Base-by-base conservation (phyloP, 2,797 vertebrate genomes). In the Poecile montanus region DNA sequence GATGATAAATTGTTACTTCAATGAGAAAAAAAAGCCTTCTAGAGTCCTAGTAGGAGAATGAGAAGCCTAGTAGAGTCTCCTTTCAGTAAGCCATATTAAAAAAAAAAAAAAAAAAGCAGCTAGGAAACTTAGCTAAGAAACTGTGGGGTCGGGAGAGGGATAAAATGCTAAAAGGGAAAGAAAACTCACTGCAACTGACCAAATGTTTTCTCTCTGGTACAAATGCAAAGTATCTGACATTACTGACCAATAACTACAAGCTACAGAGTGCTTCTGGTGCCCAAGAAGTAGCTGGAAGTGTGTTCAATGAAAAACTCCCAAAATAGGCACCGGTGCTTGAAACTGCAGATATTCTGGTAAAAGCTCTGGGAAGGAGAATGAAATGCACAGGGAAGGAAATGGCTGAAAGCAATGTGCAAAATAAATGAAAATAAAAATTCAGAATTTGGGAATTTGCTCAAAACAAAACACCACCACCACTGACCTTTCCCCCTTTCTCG, bases 61-160 rank as follows among this genome's bases (percentile, higher is more conserved):
- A 51, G 36, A 8, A 36, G 32, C 23, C 70, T 81, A 40, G 15
- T 10, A 71, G 20, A 53, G 14, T 68, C 15, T 74, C 18, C 53
- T 29, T 71, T 21, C 13, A n/a, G 15, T 44, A 57, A 77, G 6
- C 14, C 16, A 54, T 32, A 29, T 18, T 0, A 4, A 13, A 9
- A 79, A 80, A 72, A 11, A 26, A 51, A 47, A 20, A 9, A 58
- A 36, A 8, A 42, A 42, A 8, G 42, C 15, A 42, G 7, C 42
- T 42, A 42, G 16, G 42, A 17, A 42, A 42, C 42, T 42, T 18
- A 40, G 15, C 15, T 68, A 67, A 81, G 21, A 72, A 91, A 58
- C 23, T 20, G 1, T 7, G 10, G 21, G 4, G 3, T 3, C 66
- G 9, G 3, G 17, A 76, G 16, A 57, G 8, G 6, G 13, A 71